These are phyloP conservation scores for Philantomba maxwellii DNA, from an alignment of 2,113 vertebrate genomes.

Conservation along the genomic window DNA sequence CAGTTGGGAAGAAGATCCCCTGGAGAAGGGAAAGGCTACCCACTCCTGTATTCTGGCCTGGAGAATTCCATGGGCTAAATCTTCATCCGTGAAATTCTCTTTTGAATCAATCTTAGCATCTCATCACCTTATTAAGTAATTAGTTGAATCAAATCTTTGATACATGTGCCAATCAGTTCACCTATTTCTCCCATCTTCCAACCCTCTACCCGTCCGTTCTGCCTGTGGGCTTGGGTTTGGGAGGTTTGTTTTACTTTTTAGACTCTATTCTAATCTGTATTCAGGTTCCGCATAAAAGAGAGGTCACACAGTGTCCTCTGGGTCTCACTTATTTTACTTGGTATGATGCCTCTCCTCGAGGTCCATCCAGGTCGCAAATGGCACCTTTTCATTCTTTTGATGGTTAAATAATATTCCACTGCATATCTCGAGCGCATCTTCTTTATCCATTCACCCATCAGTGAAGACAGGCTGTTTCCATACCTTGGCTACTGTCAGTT, in stretches of 20 bases:
- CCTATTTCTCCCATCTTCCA: not conserved
- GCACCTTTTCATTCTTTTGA: not conserved
- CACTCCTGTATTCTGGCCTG: too few relatives aligned
- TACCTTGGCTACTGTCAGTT: too few relatives aligned
- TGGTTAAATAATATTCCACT: not conserved
- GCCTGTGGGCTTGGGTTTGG: not conserved
- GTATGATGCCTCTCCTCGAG: not conserved
- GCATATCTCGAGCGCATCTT: fast-evolving
- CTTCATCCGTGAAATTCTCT: not conserved
- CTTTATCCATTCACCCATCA: not conserved
- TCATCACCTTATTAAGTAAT: not conserved
- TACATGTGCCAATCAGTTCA: not conserved
- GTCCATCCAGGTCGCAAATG: too few relatives aligned
- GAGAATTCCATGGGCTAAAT: too few relatives aligned
- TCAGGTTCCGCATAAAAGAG: too few relatives aligned
- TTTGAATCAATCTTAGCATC: not conserved
- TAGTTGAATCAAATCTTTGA: not conserved
- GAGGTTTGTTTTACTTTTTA: not conserved
- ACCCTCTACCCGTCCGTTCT: too few relatives aligned
- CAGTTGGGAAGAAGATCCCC: too few relatives aligned
- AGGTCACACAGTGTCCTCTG: too few relatives aligned
- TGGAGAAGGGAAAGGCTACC: too few relatives aligned
- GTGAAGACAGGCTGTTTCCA: not conserved
- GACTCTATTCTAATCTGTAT: not conserved
- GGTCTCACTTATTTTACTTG: not conserved